Percentiles rank a stretch among this genome's conserved stretches.
Evolutionary conservation across 2,888 invertebrate species (phyloP).

Genomic region (Drosophila phalerata): DNA sequence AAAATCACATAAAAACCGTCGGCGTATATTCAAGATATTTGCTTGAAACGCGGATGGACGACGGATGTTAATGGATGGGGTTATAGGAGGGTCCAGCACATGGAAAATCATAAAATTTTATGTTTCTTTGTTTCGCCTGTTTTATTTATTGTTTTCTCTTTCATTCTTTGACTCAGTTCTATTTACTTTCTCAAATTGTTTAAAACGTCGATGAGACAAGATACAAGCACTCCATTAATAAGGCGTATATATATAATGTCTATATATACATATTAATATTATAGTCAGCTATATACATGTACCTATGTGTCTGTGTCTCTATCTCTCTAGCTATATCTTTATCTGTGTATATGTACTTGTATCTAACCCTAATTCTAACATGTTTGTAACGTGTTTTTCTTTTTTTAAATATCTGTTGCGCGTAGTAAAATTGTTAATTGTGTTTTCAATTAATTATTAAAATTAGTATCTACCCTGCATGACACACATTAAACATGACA

Average conservation of each 20-base stretch:
- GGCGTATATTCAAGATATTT: slow-evolving; percentile 66
- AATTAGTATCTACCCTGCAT: slow-evolving; percentile 61
- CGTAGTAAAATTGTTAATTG: slow-evolving; percentile 60
- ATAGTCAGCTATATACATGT: slow-evolving; percentile 46
- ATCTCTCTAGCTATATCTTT: slow-evolving; percentile 13
- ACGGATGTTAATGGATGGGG: background rate
- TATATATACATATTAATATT: slow-evolving; percentile 46
- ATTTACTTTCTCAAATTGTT: slow-evolving; percentile 35
- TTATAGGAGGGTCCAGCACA: slow-evolving; percentile 31
- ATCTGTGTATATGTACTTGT: slow-evolving; percentile 39
- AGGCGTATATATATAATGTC: slow-evolving; percentile 51
- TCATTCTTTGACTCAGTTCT: slow-evolving; percentile 10
- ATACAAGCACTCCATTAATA: slow-evolving; percentile 49
- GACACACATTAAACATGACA: slow-evolving; percentile 32
- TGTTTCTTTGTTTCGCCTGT: slow-evolving; percentile 60
- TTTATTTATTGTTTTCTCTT: slow-evolving; percentile 30
- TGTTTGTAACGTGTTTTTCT: slow-evolving; percentile 55
- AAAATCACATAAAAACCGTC: slow-evolving; percentile 76
- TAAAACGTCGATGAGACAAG: slow-evolving; percentile 42
- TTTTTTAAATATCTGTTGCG: slow-evolving; percentile 55
- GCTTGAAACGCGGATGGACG: slow-evolving; percentile 17
- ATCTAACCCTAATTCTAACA: slow-evolving; percentile 51
- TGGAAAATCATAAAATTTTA: slow-evolving; percentile 70
- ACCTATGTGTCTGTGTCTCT: slow-evolving; percentile 18
- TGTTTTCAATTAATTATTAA: slow-evolving; percentile 42